A percentile compares a stretch with the other conserved stretches of the same genome.
Evolutionary conservation across 2,888 invertebrate species (phyloP).

Genomic region (Aspidapion aeneum): DNA sequence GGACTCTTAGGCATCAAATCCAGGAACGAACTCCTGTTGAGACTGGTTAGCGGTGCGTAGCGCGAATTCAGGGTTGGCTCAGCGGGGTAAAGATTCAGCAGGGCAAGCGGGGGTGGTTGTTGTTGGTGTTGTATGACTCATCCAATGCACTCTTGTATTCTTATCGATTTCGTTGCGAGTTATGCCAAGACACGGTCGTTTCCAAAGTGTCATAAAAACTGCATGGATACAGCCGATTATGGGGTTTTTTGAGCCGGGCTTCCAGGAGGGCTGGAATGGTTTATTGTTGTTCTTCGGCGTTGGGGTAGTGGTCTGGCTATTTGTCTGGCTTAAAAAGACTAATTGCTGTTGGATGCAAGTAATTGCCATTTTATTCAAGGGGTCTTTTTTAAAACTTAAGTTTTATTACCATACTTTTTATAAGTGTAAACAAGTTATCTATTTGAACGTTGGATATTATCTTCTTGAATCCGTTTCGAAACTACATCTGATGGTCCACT

Average conservation of each 20-base stretch:
- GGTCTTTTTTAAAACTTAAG: neutral
- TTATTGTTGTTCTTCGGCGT: neutral
- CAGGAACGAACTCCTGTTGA: neutral
- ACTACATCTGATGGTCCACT: no score
- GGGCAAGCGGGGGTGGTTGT: neutral
- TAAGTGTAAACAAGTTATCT: no score
- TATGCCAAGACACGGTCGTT: neutral
- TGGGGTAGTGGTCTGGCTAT: neutral
- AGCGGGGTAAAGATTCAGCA: neutral
- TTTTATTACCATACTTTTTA: no score
- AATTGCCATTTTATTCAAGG: neutral
- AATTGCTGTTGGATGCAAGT: neutral
- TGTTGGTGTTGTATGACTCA: neutral
- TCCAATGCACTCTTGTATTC: neutral
- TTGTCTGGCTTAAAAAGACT: neutral
- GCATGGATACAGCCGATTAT: neutral
- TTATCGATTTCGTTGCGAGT: neutral
- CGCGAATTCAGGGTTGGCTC: neutral
- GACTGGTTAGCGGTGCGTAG: neutral
- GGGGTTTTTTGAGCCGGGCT: neutral
- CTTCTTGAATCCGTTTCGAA: no score
- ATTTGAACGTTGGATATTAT: no score
- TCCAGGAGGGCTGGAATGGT: no score
- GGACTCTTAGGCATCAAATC: neutral
- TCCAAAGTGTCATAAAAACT: neutral